Percentiles rank a stretch among this genome's conserved stretches.
Conservation (phyloP, 2,113 vertebrate genomes). For the cattle (Bos taurus) region ARS-UCD2.0 NC_037349.1:8449501-8450000, state of each 20-base stretch:
- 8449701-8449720: neutral
- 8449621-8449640: neutral
- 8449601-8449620: neutral
- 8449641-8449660: neutral
- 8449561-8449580: neutral
- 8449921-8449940: neutral
- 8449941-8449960: neutral
- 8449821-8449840: neutral
- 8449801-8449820: neutral
- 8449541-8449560: neutral
- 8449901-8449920: neutral
- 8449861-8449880: neutral
- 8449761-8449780: neutral
- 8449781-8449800: neutral
- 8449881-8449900: neutral
- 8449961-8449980: neutral
- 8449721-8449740: neutral
- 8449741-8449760: neutral
- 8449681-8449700: neutral
- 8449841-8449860: neutral
- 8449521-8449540: neutral
- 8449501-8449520: neutral
- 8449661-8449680: neutral
- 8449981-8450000: fast-evolving
- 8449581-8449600: neutral